Base-by-base conservation (phyloP, 2,113 vertebrate genomes). In the Varanus komodoensis region DNA sequence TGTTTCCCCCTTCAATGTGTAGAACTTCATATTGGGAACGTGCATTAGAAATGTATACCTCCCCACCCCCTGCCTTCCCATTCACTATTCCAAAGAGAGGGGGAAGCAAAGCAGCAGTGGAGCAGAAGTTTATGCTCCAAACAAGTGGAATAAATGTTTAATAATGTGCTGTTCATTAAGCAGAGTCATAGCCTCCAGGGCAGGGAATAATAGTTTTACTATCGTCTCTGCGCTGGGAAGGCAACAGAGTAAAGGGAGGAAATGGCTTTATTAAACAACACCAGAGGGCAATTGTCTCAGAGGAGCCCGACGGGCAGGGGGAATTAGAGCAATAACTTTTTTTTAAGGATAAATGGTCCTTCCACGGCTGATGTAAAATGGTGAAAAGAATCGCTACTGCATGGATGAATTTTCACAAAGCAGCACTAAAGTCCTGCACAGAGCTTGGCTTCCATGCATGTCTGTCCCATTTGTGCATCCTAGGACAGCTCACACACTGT, bases 101-200 rank as follows among this genome's bases (percentile, higher is more conserved):
- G 88, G 85, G 89, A 87, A 61, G 88, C 78, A 77, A 92, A 92
- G 92, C 75, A 14, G 32, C 78, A 92, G 11, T 1, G 91, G 81
- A 84, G 11, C 34, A 32, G 61, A 89, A 89, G 19, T 87, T 94
- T 89, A 87, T 84, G 82, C 32, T 78, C 44, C 86, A 86, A 92
- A 94, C 61, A 6, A 79, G 86, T 88, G 86, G 81, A 79, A 88
- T 54, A 88, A 88, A 84, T 73, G 82, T 73, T 88, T 84, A 80
- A 88, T 91, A 88, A 88, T 91, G 19, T 67, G 48, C 57, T 93
- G 88, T 69, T 91, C 8, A 81, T 90, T 89, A 88, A 78, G 84
- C 90, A 67, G 23, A 44, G 19, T 75, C 57, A 38, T 25, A 79
- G 44, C 48, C 75, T 88, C 29, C 69, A 82, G 0, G 0, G 14